phyloP scores from a whole-genome alignment of 1,140 invertebrate species.

The Bathynomus jamesi region DNA sequence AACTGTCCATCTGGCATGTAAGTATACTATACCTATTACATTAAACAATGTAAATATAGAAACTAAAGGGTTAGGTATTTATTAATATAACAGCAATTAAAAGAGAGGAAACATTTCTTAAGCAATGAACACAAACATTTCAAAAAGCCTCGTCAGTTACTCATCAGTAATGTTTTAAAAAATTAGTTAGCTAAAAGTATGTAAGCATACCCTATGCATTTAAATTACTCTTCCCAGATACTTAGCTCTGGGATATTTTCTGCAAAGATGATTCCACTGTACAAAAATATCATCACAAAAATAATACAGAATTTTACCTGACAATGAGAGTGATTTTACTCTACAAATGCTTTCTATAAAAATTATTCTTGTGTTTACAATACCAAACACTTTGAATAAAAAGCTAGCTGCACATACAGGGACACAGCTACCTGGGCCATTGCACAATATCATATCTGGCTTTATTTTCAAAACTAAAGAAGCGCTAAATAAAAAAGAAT shows the following conservation, averaged over 20 bases:
- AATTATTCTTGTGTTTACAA: constrained; percentile 63
- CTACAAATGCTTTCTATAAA: constrained; percentile 93
- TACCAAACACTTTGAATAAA: constrained; percentile 52
- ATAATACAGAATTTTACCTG: constrained; percentile 75
- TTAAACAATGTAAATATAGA: too few relatives aligned
- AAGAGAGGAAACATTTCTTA: too few relatives aligned
- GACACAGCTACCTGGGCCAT: constrained; percentile 93
- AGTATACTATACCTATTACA: too few relatives aligned
- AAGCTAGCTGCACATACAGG: constrained; percentile 68
- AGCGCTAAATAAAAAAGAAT: constrained; percentile 58
- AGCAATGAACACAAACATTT: too few relatives aligned
- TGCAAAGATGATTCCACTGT: constrained; percentile 70
- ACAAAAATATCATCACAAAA: constrained; percentile 79
- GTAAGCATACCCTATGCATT: too few relatives aligned
- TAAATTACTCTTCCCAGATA: constrained; percentile 57
- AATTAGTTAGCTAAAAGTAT: too few relatives aligned
- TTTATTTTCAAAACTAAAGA: constrained; percentile 59
- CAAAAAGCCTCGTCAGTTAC: too few relatives aligned
- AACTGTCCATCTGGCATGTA: too few relatives aligned
- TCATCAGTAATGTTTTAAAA: too few relatives aligned
- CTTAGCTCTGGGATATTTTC: constrained; percentile 52
- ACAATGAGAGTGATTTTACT: constrained; percentile 77
- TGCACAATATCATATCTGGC: constrained; percentile 76
- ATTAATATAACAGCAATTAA: too few relatives aligned
- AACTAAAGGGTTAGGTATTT: too few relatives aligned